Evolutionary conservation across 92 coral and sea anemone species (phyloP), one percentile per base, ranked within the genome.

Genomic region (Montipora capitata): DNA sequence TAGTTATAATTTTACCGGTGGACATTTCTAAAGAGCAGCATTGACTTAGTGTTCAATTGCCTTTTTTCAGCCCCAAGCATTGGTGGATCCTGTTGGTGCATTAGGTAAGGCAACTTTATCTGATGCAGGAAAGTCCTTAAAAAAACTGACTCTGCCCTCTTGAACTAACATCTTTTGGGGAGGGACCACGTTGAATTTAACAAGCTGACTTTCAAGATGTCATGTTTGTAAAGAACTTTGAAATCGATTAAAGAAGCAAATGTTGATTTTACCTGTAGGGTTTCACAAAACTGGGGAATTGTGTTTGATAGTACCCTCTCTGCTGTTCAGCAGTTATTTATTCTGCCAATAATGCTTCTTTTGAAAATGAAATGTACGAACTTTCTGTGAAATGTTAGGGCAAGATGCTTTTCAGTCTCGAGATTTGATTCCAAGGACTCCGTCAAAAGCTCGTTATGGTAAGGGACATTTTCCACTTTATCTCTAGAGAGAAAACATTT

Each of bases 351-450:
- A 17, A 3, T 49, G 7, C 17, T 86, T 40, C 38, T 0, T 48
- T 48, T 5, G 52, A 48, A 5, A 5, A 48, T 5, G 7, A 48
- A 48, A 38, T 13, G 8, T 58, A 40, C 10, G n/a, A 15, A 68
- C 0, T 16, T 1, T 40, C 68, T 43, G 5, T 69, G 42, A 43
- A 3, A 62, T 88, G 64, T 63, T 73, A 95, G 98, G 84, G 27
- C 91, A 91, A 65, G 89, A 80, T 57, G 96, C 98, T 40, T 95
- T 95, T 82, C 83, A 80, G 45, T 85, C 96, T 41, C 94, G 88
- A 40, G 96, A 95, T 74, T 94, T 94, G 40, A 85, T 95, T 39
- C 85, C 93, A 48, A 94, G 98, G 82, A 95, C 98, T 18, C 98
- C 98, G 42, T 92, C 92, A 3, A 91, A 88, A 58, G 57, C 84